phyloP scores from a whole-genome alignment of 92 coral and sea anemone genomes.

The Phenganax stokvisi region DNA sequence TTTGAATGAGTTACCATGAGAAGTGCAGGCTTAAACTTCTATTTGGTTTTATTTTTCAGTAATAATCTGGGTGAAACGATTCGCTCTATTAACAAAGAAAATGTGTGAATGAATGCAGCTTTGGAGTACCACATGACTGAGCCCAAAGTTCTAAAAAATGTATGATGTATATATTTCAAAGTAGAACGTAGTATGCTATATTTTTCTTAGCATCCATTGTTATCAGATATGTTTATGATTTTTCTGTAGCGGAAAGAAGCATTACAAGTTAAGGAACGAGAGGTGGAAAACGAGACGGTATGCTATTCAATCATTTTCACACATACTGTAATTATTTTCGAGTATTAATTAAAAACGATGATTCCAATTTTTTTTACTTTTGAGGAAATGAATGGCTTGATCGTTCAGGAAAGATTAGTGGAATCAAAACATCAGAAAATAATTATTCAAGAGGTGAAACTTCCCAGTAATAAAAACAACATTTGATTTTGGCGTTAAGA shows the following conservation, averaged over 20 bases:
- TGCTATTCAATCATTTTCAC: not conserved
- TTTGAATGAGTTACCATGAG: not conserved
- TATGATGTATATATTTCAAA: not conserved
- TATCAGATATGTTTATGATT: not conserved
- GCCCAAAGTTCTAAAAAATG: slow-evolving; percentile 82
- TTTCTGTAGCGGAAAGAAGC: slow-evolving; percentile 60
- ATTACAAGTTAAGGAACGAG: slow-evolving; percentile 51
- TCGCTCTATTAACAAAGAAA: slow-evolving; percentile 93
- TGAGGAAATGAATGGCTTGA: slow-evolving; percentile 90
- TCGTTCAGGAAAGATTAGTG: slow-evolving; percentile 88
- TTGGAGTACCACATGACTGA: slow-evolving; percentile 81
- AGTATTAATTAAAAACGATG: no score
- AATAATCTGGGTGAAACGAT: slow-evolving; percentile 93
- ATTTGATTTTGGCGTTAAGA: not conserved
- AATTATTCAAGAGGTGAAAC: slow-evolving; percentile 60
- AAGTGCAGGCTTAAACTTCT: not conserved
- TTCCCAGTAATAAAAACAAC: not conserved
- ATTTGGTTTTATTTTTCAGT: not conserved
- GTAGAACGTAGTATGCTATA: not conserved
- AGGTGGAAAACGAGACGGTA: slow-evolving; percentile 78
- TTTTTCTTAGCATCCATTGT: not conserved
- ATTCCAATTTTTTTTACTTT: not conserved
- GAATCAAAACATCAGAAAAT: slow-evolving; percentile 78
- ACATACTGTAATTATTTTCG: not conserved
- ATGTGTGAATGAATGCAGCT: slow-evolving; percentile 86